Evolutionary conservation across 2,797 vertebrate genomes (phyloP).

Genomic region (Hipposideros larvatus): DNA sequence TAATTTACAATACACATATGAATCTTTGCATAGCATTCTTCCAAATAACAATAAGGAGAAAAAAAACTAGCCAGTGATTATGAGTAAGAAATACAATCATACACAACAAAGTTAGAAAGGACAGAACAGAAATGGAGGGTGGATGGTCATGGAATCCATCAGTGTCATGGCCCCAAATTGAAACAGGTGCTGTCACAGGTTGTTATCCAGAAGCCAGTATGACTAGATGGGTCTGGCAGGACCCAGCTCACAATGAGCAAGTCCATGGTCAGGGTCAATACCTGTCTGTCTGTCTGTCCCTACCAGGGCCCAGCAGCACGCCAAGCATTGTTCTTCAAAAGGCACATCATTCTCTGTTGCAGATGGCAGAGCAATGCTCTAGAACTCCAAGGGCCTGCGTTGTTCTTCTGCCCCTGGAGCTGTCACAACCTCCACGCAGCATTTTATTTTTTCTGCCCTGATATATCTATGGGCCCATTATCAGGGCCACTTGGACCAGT

Average conservation of each 20-base stretch:
- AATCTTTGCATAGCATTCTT: neutral
- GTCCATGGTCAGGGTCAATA: neutral
- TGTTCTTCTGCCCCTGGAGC: neutral
- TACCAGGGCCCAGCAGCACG: neutral
- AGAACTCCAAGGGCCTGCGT: neutral
- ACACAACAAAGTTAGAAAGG: neutral
- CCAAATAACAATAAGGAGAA: neutral
- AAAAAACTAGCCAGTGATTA: neutral
- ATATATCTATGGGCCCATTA: neutral
- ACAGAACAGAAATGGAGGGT: neutral
- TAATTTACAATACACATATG: neutral
- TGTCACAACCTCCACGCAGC: neutral
- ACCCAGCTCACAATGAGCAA: neutral
- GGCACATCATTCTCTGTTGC: neutral
- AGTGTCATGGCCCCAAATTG: neutral
- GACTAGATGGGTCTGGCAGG: neutral
- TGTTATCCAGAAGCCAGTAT: neutral
- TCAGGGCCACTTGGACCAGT: neutral
- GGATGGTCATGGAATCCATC: neutral
- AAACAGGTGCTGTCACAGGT: neutral
- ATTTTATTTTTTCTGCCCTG: neutral
- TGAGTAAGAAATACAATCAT: neutral
- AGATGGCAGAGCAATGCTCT: neutral
- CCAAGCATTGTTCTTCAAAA: neutral
- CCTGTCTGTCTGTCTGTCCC: neutral